Percentiles rank a stretch among this genome's conserved stretches.
Evolutionary conservation across 2,797 vertebrate genomes (phyloP).

Genomic region (Atherinosoma microstoma): DNA sequence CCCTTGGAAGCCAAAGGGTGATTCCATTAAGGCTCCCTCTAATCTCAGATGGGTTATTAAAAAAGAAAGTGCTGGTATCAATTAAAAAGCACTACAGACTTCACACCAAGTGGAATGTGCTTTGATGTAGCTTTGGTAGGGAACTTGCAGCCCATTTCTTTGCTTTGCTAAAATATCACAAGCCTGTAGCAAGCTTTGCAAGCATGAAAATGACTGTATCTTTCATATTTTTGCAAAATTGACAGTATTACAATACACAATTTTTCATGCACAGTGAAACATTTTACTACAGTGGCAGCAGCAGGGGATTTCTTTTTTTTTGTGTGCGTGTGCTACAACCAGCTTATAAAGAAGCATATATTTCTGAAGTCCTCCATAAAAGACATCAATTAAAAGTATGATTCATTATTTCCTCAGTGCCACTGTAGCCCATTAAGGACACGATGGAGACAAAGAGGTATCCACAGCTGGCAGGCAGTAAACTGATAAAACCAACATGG

Average conservation of each 20-base stretch:
- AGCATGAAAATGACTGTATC: conserved; percentile 33
- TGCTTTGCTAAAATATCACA: conserved; percentile 38
- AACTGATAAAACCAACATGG: conserved; percentile 71
- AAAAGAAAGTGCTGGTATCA: conserved; percentile 68
- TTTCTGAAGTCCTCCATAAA: conserved; percentile 75
- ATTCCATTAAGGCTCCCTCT: conserved; percentile 72
- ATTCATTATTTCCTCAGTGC: conserved; percentile 81
- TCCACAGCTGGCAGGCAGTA: conserved; percentile 63
- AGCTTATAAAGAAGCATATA: conserved; percentile 65
- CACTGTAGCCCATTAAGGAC: conserved; percentile 71
- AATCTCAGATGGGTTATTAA: conserved; percentile 70
- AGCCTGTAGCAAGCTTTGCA: conserved; percentile 4
- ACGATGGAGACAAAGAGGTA: conserved; percentile 60
- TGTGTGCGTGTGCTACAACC: conserved; percentile 27
- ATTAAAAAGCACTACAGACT: conserved; percentile 75
- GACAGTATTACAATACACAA: conserved; percentile 5
- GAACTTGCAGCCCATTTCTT: conserved; percentile 40
- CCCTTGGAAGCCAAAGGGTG: conserved; percentile 69
- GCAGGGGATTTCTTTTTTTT: conserved; percentile 31
- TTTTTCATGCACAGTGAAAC: conserved; percentile 15
- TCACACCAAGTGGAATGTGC: conserved; percentile 67
- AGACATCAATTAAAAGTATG: conserved; percentile 78
- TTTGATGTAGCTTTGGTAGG: conserved; percentile 58
- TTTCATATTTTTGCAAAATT: conserved; percentile 10
- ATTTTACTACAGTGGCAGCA: conserved; percentile 44